A percentile compares a stretch with the other conserved stretches of the same genome.
Evolutionary conservation across 2,888 invertebrate species (phyloP).

Genomic region (Chorisops tibialis): DNA sequence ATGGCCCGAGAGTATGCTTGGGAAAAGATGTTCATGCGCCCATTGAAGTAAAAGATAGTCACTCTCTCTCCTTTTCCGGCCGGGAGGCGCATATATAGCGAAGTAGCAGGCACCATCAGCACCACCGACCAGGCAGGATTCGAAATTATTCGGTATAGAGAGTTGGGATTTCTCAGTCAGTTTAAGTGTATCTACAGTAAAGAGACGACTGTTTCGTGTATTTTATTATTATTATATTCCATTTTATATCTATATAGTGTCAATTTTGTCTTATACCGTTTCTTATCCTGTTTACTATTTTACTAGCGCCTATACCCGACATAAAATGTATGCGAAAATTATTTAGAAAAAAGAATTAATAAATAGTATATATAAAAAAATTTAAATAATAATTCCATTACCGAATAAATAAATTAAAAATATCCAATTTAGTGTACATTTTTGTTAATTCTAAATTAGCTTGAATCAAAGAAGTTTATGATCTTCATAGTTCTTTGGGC

Average conservation of each 20-base stretch:
- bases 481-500: too few relatives aligned
- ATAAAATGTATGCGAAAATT: not conserved
- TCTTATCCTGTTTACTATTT: not conserved
- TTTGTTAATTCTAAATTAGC: not conserved
- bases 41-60: constrained; percentile 1
- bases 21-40: constrained; percentile 23
- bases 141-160: too few relatives aligned
- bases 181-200: constrained; percentile 18
- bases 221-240: constrained; percentile 1
- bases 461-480: not conserved
- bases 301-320: not conserved
- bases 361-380: too few relatives aligned
- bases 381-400: too few relatives aligned
- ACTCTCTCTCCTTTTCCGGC: too few relatives aligned
- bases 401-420: not conserved
- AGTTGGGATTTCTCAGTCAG: constrained; percentile 7
- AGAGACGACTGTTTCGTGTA: constrained; percentile 19
- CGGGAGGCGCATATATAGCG: too few relatives aligned
- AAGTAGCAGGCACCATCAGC: too few relatives aligned
- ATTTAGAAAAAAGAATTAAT: not conserved
- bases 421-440: not conserved
- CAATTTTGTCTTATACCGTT: constrained; percentile 17
- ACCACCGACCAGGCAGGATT: too few relatives aligned
- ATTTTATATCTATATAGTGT: constrained; percentile 11
- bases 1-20: constrained; percentile 11